These are phyloP conservation scores for Platysternon megacephalum DNA, from an alignment of 2,113 vertebrate species.

Conservation along the genomic window DNA sequence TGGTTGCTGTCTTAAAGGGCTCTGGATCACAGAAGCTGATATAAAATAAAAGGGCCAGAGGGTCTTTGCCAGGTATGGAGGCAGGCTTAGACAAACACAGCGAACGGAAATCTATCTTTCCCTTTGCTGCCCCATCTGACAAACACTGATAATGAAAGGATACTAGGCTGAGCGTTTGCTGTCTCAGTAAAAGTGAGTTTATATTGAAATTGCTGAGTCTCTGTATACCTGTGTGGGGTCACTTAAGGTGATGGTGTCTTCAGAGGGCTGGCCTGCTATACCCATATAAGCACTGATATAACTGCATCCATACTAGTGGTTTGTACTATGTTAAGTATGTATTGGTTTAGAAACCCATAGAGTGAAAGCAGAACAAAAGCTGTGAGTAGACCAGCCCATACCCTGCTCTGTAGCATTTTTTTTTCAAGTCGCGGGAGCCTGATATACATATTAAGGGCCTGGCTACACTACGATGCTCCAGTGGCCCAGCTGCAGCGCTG, in stretches of 20 bases:
- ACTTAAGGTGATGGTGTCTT: not conserved
- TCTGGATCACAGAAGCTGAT: not conserved
- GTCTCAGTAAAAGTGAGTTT: not conserved
- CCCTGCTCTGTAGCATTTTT: too few relatives aligned
- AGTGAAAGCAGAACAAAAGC: not conserved
- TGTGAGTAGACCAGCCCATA: too few relatives aligned
- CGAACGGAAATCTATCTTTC: not conserved
- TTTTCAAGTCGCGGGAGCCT: too few relatives aligned
- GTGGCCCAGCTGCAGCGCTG: too few relatives aligned
- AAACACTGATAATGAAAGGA: not conserved
- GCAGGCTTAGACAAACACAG: not conserved
- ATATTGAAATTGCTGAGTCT: not conserved
- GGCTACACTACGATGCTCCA: too few relatives aligned
- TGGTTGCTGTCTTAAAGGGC: not conserved
- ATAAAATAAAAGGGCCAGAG: not conserved
- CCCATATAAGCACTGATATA: too few relatives aligned
- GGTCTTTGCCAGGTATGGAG: not conserved
- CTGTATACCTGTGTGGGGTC: not conserved
- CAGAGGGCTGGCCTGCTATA: not conserved
- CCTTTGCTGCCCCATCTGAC: not conserved
- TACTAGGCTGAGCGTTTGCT: not conserved
- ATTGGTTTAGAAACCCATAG: not conserved
- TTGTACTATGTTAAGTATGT: not conserved
- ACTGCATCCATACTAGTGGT: too few relatives aligned
- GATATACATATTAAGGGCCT: not conserved